Evolutionary conservation across 2,113 vertebrate species (phyloP).

Genomic region (Cacatua alba): DNA sequence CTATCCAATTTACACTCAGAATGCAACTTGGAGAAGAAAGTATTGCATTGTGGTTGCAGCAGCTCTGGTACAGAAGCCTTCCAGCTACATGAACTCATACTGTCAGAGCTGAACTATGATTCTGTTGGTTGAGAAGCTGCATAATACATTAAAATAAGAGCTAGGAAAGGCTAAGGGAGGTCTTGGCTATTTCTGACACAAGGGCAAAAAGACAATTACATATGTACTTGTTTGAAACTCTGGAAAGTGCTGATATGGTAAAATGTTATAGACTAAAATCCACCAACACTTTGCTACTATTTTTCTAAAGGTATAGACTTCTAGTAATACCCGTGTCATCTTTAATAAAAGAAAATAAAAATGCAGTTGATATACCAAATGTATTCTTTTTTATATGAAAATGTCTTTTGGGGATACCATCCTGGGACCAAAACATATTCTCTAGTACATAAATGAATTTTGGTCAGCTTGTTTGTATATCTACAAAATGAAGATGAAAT

Average conservation of each 20-base stretch:
- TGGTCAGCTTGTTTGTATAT: background rate
- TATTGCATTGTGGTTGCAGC: background rate
- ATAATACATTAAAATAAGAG: background rate
- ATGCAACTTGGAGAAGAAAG: background rate
- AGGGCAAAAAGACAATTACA: background rate
- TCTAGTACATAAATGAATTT: background rate
- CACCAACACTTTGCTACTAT: background rate
- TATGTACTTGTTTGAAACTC: background rate
- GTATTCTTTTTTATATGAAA: background rate
- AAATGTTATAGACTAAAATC: background rate
- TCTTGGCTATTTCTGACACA: background rate
- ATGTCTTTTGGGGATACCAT: background rate
- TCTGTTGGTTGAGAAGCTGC: background rate
- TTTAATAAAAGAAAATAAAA: background rate
- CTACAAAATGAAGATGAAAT: background rate
- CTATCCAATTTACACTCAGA: background rate
- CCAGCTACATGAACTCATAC: background rate
- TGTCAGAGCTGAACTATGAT: background rate
- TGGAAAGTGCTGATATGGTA: background rate
- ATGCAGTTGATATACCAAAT: background rate
- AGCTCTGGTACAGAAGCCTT: background rate
- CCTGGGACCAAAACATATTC: background rate
- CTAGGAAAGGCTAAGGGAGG: background rate
- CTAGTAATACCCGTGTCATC: background rate
- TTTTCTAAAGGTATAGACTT: background rate